Evolutionary conservation across 2,113 vertebrate genomes (phyloP).

Genomic region (Muntiacus muntjak): DNA sequence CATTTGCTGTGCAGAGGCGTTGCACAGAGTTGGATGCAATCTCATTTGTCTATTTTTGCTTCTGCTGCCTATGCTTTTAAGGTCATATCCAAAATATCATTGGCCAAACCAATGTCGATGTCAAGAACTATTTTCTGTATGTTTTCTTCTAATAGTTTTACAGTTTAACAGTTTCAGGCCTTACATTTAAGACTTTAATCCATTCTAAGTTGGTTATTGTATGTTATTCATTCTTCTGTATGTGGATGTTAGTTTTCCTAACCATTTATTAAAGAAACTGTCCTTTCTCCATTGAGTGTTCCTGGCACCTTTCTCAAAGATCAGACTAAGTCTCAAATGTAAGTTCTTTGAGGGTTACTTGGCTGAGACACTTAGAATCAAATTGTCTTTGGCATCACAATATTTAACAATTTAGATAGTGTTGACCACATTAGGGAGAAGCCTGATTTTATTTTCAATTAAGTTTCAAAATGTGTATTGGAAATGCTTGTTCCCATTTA

Average conservation of each 20-base stretch:
- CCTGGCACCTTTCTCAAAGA: not conserved
- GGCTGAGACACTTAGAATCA: not conserved
- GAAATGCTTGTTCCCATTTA: not conserved
- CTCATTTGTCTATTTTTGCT: not conserved
- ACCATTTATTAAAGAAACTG: not conserved
- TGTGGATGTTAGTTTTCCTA: not conserved
- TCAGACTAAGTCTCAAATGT: not conserved
- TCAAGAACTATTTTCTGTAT: not conserved
- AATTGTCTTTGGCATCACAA: not conserved
- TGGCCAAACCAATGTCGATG: not conserved
- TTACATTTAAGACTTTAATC: not conserved
- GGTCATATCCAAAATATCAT: not conserved
- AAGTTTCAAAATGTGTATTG: not conserved
- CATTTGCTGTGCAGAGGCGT: not conserved
- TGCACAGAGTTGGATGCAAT: not conserved
- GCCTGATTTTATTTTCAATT: not conserved
- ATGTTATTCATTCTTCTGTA: not conserved
- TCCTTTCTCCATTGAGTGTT: not conserved
- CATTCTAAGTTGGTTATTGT: not conserved
- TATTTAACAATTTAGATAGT: not conserved
- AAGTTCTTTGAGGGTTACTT: not conserved
- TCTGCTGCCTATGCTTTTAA: not conserved
- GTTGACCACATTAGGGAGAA: not conserved
- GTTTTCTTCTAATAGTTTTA: not conserved
- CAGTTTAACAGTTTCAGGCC: not conserved